A percentile compares a stretch with the other conserved stretches of the same genome.
Evolutionary conservation across 2,888 invertebrate genomes (phyloP).

Genomic region (Euzophera pinguis): DNA sequence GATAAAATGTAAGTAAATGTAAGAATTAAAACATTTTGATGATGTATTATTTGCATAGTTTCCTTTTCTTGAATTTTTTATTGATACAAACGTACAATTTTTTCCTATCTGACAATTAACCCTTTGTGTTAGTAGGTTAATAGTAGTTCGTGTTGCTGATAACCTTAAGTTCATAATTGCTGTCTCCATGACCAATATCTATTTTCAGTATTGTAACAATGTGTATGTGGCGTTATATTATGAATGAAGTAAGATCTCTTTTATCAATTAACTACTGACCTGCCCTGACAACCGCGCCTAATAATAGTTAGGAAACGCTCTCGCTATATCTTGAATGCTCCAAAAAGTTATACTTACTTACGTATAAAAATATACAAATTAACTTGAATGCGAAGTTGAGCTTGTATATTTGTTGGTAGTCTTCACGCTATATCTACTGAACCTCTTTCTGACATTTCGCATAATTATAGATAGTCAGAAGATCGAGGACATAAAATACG

Average conservation of each 20-base stretch:
- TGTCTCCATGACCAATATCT: background rate
- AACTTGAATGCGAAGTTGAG: no score
- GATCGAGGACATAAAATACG: no score
- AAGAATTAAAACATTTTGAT: no score
- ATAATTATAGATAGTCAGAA: no score
- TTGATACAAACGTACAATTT: background rate
- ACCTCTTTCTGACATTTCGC: no score
- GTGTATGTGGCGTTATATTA: background rate
- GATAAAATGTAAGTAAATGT: no score
- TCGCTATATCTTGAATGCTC: background rate
- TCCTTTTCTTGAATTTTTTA: no score
- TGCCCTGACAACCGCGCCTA: background rate
- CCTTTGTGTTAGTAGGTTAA: background rate
- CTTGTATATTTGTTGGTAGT: no score
- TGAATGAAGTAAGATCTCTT: background rate
- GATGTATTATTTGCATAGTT: no score
- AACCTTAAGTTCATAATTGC: constrained; percentile 1
- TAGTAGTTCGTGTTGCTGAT: background rate
- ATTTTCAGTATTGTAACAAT: background rate
- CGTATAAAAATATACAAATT: background rate
- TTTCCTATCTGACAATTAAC: background rate
- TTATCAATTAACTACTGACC: background rate
- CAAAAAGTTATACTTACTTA: background rate
- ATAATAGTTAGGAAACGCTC: background rate
- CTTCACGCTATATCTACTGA: no score